A percentile compares a stretch with the other conserved stretches of the same genome.
Evolutionary conservation across 2,797 vertebrate species (phyloP).

Genomic region (Loriculus beryllinus): DNA sequence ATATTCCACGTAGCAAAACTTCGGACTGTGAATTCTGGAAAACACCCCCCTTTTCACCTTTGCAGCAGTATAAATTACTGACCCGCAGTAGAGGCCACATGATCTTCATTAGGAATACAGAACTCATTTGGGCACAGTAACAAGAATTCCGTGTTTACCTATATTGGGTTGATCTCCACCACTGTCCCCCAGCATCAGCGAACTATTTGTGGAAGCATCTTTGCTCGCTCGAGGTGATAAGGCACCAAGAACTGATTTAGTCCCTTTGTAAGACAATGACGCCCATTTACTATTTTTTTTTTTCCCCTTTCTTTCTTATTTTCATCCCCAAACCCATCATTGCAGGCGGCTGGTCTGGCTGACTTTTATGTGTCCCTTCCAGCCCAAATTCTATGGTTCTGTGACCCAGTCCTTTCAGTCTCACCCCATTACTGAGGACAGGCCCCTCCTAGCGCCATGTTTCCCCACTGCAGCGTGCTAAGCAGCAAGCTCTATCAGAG

Average conservation of each 20-base stretch:
- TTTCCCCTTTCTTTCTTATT: too few species aligned
- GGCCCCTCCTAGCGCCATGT: too few species aligned
- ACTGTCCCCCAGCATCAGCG: neutral
- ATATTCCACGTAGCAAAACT: neutral
- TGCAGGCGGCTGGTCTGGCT: neutral
- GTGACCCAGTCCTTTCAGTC: neutral
- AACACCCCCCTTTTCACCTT: rapidly evolving
- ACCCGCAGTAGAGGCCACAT: rapidly evolving
- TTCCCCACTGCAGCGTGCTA: rapidly evolving
- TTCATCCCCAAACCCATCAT: neutral
- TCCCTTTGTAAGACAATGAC: neutral
- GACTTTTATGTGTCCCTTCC: neutral
- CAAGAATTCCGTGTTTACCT: neutral
- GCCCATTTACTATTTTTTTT: neutral
- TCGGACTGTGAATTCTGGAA: neutral
- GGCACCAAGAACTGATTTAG: neutral
- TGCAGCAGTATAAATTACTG: neutral
- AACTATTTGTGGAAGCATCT: neutral
- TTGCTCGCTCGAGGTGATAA: neutral
- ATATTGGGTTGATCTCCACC: neutral
- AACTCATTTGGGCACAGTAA: neutral
- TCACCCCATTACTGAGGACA: rapidly evolving
- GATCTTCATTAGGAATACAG: neutral
- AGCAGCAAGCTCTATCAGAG: neutral
- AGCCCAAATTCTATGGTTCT: neutral